phyloP scores from a whole-genome alignment of 2,113 vertebrate species.

The Copsychus sechellarum region DNA sequence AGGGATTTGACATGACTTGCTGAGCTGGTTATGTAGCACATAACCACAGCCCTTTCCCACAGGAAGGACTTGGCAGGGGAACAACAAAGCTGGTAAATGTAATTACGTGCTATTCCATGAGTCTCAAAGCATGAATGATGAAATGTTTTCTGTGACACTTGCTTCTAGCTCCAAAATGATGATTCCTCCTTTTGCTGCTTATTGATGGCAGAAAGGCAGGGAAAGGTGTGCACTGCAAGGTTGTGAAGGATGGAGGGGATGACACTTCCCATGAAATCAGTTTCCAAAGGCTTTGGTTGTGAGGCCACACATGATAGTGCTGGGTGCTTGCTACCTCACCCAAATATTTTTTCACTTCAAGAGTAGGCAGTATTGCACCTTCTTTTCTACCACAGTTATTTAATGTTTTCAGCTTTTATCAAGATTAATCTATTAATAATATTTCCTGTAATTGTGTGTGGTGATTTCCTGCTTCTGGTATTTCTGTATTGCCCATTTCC shows the following conservation, averaged over 20 bases:
- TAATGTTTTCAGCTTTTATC: neutral
- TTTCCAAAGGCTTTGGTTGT: neutral
- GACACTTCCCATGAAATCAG: neutral
- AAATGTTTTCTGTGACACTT: neutral
- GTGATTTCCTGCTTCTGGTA: neutral
- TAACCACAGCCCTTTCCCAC: conserved; percentile 48
- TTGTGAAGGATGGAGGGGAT: neutral
- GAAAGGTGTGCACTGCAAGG: neutral
- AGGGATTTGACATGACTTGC: neutral
- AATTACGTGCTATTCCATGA: neutral
- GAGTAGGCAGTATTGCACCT: neutral
- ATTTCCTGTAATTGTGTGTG: conserved; percentile 34
- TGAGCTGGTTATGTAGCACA: conserved; percentile 18
- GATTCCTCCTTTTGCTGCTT: neutral
- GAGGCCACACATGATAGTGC: neutral
- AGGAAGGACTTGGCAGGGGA: conserved; percentile 11
- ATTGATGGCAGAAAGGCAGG: neutral
- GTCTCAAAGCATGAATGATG: neutral
- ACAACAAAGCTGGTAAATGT: neutral
- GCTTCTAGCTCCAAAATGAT: neutral
- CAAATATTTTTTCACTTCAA: neutral
- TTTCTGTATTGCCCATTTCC: conserved; percentile 4
- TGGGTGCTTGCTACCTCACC: neutral
- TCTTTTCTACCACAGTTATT: neutral
- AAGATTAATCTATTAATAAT: conserved; percentile 32